These are phyloP conservation scores for Micronisus gabar DNA, from an alignment of 2,113 vertebrate genomes.

Conservation along the genomic window DNA sequence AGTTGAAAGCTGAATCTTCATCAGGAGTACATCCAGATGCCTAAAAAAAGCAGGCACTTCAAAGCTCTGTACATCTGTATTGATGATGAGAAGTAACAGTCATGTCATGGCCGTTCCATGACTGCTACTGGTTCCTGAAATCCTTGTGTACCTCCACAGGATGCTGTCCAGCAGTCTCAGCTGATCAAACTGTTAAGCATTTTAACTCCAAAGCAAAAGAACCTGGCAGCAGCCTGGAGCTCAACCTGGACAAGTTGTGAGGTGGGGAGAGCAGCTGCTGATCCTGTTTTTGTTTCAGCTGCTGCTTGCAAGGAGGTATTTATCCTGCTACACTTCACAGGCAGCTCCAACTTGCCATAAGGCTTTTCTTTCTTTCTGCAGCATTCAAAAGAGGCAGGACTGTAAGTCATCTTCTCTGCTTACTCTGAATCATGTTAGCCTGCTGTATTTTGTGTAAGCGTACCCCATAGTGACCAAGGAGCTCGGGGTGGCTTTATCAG, in stretches of 20 bases:
- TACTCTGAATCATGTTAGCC: background rate
- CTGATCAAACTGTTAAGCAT: background rate
- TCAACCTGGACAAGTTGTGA: background rate
- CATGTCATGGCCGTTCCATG: background rate
- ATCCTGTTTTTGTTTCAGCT: background rate
- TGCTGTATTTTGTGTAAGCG: background rate
- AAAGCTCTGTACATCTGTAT: background rate
- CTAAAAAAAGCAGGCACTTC: background rate
- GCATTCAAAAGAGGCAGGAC: background rate
- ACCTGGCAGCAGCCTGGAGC: background rate
- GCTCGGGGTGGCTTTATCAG: background rate
- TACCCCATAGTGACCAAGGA: background rate
- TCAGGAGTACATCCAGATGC: background rate
- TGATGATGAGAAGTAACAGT: background rate
- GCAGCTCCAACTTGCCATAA: background rate
- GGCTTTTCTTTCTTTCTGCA: constrained; percentile 1
- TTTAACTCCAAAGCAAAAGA: background rate
- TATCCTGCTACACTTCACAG: background rate
- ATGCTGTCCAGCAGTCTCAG: background rate
- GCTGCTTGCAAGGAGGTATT: background rate
- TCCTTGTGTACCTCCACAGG: background rate
- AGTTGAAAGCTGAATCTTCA: background rate
- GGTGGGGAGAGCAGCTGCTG: background rate
- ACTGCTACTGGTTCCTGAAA: background rate
- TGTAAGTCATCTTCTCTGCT: background rate